phyloP scores from a whole-genome alignment of 2,113 vertebrate genomes.

The Dryoscopus gambensis region DNA sequence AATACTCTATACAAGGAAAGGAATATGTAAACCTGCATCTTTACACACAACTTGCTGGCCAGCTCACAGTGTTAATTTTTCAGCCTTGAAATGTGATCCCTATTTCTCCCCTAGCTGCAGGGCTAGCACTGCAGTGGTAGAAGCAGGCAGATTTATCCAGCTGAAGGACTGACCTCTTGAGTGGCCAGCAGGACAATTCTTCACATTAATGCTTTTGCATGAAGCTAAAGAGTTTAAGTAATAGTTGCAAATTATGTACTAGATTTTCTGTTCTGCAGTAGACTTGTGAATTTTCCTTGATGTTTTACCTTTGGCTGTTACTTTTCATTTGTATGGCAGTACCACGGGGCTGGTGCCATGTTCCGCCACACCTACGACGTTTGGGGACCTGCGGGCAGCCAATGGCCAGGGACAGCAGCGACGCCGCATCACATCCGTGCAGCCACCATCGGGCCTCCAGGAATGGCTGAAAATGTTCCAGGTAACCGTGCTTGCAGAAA shows the following conservation, averaged over 20 bases:
- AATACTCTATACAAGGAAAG: background rate
- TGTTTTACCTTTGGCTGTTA: background rate
- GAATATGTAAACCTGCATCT: background rate
- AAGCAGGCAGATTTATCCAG: background rate
- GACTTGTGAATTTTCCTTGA: background rate
- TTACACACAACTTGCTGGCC: background rate
- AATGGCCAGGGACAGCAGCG: conserved; percentile 96
- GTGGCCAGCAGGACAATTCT: background rate
- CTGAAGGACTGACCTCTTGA: background rate
- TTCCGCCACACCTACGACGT: conserved; percentile 95
- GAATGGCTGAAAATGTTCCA: conserved; percentile 99
- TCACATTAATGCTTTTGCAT: background rate
- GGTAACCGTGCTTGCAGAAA: conserved; percentile 70
- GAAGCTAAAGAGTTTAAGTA: background rate
- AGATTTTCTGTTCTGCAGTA: background rate
- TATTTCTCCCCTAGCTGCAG: background rate
- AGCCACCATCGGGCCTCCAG: conserved; percentile 94
- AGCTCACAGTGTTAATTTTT: background rate
- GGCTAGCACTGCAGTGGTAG: background rate
- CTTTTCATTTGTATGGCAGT: conserved; percentile 67
- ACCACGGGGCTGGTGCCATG: conserved; percentile 95
- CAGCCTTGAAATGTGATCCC: background rate
- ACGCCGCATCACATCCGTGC: conserved; percentile 93
- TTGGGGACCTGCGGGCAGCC: conserved; percentile 94
- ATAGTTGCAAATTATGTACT: background rate